Evolutionary conservation across 53 echinoderm and acorn worm genomes (phyloP), one percentile per base, ranked within the genome.

Genomic region (Zoroaster sp.): DNA sequence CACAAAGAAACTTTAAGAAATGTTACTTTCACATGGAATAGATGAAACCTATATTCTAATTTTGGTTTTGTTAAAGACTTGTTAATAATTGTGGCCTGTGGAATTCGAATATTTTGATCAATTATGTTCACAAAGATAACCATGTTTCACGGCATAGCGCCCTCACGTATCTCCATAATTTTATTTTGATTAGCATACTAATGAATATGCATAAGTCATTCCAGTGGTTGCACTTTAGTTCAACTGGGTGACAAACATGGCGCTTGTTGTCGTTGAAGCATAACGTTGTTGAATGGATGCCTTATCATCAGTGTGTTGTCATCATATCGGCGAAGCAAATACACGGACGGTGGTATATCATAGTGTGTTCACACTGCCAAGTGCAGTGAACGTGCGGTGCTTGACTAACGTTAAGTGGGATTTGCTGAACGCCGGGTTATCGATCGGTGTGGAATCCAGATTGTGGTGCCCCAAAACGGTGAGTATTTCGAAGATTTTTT

Each of bases 341-440:
- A 75, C 66, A 35, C 35, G 74, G 37, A 74, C 73, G 14, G 35
- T 72, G n/a, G n/a, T n/a, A n/a, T n/a, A n/a, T n/a, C n/a, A n/a
- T n/a, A n/a, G 4, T 59, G 63, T 59, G 28, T 59, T 59, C 63
- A 59, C 63, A 59, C 30, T 59, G 63, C 8, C 45, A 46, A 71
- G 85, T 85, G 85, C 71, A 85, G 85, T 85, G 85, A 85, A 85
- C 85, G 69, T 51, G 34, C 85, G 85, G 85, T 18, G 69, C 47
- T 85, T 85, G 85, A 85, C 85, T 70, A n/a, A n/a, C n/a, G n/a
- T n/a, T n/a, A 53, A 66, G 25, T 40, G 1, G 81, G 33, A 13
- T 33, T 34, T 45, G 46, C 20, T 70, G 69, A 69, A 49, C 49
- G 69, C 85, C 85, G 85, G 66, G 36, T 28, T 18, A 74, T 40